These are phyloP conservation scores for Mythimna vitellina DNA, from an alignment of 2,888 invertebrate species.

Conservation along the genomic window DNA sequence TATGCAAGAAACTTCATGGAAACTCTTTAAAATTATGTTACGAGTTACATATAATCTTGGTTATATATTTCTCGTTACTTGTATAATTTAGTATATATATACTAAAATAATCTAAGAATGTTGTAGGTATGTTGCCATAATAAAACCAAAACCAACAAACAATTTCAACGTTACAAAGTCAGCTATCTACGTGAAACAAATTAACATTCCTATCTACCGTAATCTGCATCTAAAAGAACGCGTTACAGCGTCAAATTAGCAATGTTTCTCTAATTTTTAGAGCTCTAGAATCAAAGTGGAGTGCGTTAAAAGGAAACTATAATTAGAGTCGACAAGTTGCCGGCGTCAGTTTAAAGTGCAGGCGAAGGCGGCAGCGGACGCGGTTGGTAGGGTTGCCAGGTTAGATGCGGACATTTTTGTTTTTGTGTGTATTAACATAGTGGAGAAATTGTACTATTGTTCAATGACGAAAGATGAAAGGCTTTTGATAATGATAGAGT, in stretches of 20 bases:
- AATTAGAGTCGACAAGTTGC: conserved; percentile 81
- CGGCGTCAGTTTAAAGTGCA: conserved; percentile 61
- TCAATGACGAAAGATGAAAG: neutral
- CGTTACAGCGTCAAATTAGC: conserved; percentile 71
- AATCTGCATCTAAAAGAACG: conserved; percentile 62
- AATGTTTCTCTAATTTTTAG: conserved; percentile 77
- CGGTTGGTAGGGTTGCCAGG: conserved; percentile 40
- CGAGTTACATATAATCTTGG: too few relatives aligned
- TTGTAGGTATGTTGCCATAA: neutral
- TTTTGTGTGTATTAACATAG: neutral
- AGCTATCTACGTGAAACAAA: conserved; percentile 27
- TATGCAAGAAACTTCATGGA: too few relatives aligned
- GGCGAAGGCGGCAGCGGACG: conserved; percentile 56
- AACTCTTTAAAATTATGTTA: too few relatives aligned
- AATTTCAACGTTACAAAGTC: conserved; percentile 27
- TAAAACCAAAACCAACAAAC: neutral
- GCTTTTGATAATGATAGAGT: neutral
- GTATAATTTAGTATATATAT: too few relatives aligned
- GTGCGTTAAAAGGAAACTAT: conserved; percentile 81
- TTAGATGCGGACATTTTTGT: neutral
- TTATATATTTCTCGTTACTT: too few relatives aligned
- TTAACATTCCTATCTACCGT: conserved; percentile 31
- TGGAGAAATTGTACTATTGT: neutral
- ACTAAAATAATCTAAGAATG: neutral
- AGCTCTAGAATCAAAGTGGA: conserved; percentile 78